Base-by-base conservation (phyloP, 1,140 invertebrate species). In the Panagrolaimus sp. region DNA sequence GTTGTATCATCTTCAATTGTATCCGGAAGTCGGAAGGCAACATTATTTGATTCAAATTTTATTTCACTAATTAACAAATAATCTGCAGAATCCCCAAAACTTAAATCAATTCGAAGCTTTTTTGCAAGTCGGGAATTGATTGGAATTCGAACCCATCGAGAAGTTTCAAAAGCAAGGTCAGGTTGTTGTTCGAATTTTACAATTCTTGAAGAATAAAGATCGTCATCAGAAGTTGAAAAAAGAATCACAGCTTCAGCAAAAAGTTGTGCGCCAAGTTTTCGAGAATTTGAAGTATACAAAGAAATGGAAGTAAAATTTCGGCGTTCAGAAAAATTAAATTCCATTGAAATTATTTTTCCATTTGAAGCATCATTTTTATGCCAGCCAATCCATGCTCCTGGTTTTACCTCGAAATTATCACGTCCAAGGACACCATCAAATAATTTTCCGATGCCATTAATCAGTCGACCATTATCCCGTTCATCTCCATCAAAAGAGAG, bases 361-460 rank as follows among this genome's bases (percentile, higher is more conserved):
- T 9, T 10, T 8, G 62, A 17, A 6, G 12, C n/a, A 43, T 47
- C 28, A 17, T n/a, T 17, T 7, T 38, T 21, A 24, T 38, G 44
- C 92, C 93, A 95, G 0, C 92, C 92, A 9, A 95, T 90, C 93
- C 93, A 95, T 46, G 89, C 89, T 58, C 89, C 89, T 63, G 87
- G 87, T 83, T 90, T 89, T n/a, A 87, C 84, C 74, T 89, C 87
- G 83, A 91, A 91, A 83, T 91, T 89, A 71, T 90, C 89, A n/a
- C 88, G 87, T 52, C 91, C 91, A 72, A 86, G 87, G 73, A 88
- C 88, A 10, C 93, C 92, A 83, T 95, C 92, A 17, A 89, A 90
- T 67, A 96, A 86, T 81, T 92, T 90, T n/a, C 93, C 93, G 2
- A 95, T 85, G 21, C 93, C 93, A 55, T 89, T 87, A 15, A 87